Evolutionary conservation across 2,888 invertebrate genomes (phyloP).

Genomic region (Trileptium ribeirensis): DNA sequence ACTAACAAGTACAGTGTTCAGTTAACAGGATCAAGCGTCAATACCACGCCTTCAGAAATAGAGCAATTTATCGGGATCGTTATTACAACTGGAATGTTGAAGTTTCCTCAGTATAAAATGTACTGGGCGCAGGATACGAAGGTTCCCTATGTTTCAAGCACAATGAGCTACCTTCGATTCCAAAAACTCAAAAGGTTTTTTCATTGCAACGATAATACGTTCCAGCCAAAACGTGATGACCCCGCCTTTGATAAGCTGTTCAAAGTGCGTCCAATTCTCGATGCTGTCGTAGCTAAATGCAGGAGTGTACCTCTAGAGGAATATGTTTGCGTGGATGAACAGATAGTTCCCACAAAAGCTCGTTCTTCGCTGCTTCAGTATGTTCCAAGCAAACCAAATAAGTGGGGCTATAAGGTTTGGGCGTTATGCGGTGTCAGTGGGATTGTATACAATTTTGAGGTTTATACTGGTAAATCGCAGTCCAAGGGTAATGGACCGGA

Average conservation of each 20-base stretch:
- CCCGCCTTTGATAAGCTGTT: constrained; percentile 23
- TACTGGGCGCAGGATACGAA: neutral
- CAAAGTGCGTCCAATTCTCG: constrained; percentile 30
- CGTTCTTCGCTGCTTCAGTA: neutral
- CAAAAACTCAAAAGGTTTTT: neutral
- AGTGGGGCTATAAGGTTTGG: constrained; percentile 13
- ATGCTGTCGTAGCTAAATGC: neutral
- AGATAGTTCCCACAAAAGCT: constrained; percentile 35
- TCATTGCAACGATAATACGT: neutral
- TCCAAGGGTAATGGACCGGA: neutral
- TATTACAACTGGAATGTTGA: neutral
- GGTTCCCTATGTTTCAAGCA: neutral
- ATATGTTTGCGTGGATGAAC: constrained; percentile 33
- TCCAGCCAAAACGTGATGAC: neutral
- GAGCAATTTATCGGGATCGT: neutral
- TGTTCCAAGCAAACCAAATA: constrained; percentile 13
- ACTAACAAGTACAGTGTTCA: neutral
- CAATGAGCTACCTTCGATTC: neutral
- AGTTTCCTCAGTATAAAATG: neutral
- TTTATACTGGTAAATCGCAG: neutral
- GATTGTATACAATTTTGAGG: constrained; percentile 14
- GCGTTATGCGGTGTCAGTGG: constrained; percentile 2
- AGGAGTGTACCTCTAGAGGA: constrained; percentile 23
- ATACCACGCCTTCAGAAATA: neutral
- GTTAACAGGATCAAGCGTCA: neutral